Evolutionary conservation across 2,113 vertebrate genomes (phyloP).

Genomic region (Chloropsis cyanopogon): DNA sequence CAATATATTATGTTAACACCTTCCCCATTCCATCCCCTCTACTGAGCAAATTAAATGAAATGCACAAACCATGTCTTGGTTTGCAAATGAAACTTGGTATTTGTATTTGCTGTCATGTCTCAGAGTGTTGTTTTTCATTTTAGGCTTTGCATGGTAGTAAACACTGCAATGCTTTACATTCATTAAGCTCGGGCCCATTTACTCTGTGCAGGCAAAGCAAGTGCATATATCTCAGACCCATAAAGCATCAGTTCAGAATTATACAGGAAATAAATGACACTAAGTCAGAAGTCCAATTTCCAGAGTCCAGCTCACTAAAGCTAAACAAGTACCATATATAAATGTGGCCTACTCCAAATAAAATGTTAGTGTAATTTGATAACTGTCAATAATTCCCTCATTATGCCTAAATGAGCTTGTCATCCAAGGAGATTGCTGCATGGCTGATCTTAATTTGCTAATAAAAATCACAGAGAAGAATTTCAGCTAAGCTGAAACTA

Average conservation of each 20-base stretch:
- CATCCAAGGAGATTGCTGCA: conserved; percentile 30
- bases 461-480: conserved; percentile 43
- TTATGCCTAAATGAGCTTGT: conserved; percentile 61
- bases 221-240: conserved; percentile 52
- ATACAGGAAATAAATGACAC: conserved; percentile 71
- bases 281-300: conserved; percentile 62
- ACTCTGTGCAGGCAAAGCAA: conserved; percentile 66
- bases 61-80: conserved; percentile 63
- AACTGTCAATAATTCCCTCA: conserved; percentile 64
- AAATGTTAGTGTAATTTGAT: conserved; percentile 53
- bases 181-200: conserved; percentile 73
- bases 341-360: conserved; percentile 54
- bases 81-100: conserved; percentile 70
- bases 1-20: conserved; percentile 39
- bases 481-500: conserved; percentile 36
- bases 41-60: conserved; percentile 61
- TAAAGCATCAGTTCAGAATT: conserved; percentile 72
- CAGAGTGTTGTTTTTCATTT: conserved; percentile 66
- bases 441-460: conserved; percentile 56
- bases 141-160: conserved; percentile 64
- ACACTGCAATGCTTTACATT: conserved; percentile 69
- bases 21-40: background rate
- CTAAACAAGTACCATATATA: conserved; percentile 49
- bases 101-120: conserved; percentile 66
- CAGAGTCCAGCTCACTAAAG: conserved; percentile 51